Evolutionary conservation across 2,888 invertebrate genomes (phyloP), one percentile per base, ranked within the genome.

Genomic region (Phrixothrix hirtus): DNA sequence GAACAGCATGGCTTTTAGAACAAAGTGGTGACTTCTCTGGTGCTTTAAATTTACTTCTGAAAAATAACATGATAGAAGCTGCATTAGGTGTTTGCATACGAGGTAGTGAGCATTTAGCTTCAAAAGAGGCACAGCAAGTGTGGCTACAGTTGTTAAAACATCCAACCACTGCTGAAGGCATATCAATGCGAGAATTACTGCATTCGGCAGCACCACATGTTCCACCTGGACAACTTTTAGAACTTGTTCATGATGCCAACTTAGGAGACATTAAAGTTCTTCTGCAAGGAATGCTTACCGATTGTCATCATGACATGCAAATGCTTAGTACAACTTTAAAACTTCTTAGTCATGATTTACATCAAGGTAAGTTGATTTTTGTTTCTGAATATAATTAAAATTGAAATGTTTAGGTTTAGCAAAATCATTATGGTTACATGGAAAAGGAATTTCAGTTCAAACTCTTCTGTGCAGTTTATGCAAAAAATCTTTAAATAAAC

Each of bases 231-330:
- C 80, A 80, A 57, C 76, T 85, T 30, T 74, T 85, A 14, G 83
- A 84, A 61, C 73, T 83, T 31, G 81, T 85, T 36, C 77, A 80
- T 49, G 77, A 78, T 57, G 80, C 79, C 14, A 83, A 79, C 55
- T 83, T 84, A 66, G 84, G 85, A 13, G 84, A 85, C 68, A 79
- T 84, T 52, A 81, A 81, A 61, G 79, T 78, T 58, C 73, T 84
- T 29, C 66, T 84, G 26, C 76, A 81, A 73, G 85, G 84, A 42
- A 89, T 92, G 79, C 75, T 91, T 56, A 84, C 85, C 11, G 89
- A 89, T 64, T 89, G 88, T 55, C 81, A 83, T 25, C 88, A 88
- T 67, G 89, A 92, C 70, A 83, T 86, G 66, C 81, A 86, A 35
- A 79, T 89, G 63, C 79, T 89, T 60, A 81, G 83, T 59, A 84